Evolutionary conservation across 2,888 invertebrate species (phyloP), one percentile per base, ranked within the genome.

Genomic region (Drosophila pegasa): DNA sequence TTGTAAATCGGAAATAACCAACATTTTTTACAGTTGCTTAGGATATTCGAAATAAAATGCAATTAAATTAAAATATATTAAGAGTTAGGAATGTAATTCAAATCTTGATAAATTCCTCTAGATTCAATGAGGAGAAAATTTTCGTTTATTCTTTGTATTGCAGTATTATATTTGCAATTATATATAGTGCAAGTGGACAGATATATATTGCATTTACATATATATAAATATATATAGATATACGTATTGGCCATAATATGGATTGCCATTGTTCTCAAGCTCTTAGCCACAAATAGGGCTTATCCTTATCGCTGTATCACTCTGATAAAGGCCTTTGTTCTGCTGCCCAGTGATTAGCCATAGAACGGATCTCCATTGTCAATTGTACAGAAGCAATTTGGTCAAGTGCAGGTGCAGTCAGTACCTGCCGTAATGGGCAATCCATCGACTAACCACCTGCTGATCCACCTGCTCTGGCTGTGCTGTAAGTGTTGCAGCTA

Each of bases 251-350:
- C 22, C 10, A 50, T 10, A 20, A 3, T 14, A n/a, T 41, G 14
- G 16, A 56, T 60, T 29, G 31, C 25, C 63, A 38, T 64, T 64
- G 40, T 54, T 38, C 37, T 29, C 16, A 4, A 8, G 18, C 43
- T 20, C 0, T 25, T 33, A 25, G 54, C 41, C 33, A 12, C 9
- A 40, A 27, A 27, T 29, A 33, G n/a, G 22, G 61, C 63, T 68
- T 58, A 60, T 60, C 43, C 75, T 63, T 75, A 75, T 75, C 75
- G 16, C 41, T 22, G 29, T 5, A 25, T 29, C 27, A n/a, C 3
- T 33, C 35, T 60, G 67, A 76, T 76, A 60, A 37, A 33, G 45
- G 31, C 62, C 58, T 58, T 71, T 75, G 71, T 74, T 55, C 9
- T 16, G 3, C 1, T 43, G 16, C 27, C 27, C 35, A 48, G 18